Evolutionary conservation across 37 sponge, comb jelly and placozoan genomes (phyloP).

Genomic region (Amphimedon queenslandica): DNA sequence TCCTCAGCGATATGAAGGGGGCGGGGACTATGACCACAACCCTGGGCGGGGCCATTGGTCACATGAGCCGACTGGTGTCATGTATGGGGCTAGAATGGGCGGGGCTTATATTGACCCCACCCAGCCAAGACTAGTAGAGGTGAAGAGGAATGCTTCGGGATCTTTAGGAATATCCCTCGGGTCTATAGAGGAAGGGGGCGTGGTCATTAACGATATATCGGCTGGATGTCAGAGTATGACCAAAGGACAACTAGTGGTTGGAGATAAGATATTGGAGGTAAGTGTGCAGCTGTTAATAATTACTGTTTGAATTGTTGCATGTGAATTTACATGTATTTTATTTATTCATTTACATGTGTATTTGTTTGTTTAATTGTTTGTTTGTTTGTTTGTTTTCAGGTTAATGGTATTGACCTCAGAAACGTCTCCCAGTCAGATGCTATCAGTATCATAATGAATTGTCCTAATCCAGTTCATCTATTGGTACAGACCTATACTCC

Average conservation of each 20-base stretch:
- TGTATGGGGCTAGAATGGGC: neutral
- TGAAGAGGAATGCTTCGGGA: conserved; percentile 12
- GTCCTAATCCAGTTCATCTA: conserved; percentile 36
- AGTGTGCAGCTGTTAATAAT: neutral
- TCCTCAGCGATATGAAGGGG: neutral
- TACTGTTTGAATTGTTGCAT: neutral
- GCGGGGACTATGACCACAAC: neutral
- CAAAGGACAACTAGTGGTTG: conserved; percentile 24
- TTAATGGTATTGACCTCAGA: conserved; percentile 28
- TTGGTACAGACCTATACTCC: conserved; percentile 20
- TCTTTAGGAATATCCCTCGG: conserved; percentile 41
- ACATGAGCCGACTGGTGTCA: conserved; percentile 18
- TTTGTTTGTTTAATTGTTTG: neutral
- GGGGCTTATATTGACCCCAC: too few relatives aligned
- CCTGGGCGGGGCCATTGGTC: neutral
- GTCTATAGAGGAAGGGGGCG: conserved; percentile 12
- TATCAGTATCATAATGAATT: conserved; percentile 27
- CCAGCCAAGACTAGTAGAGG: conserved; percentile 10
- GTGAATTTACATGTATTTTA: neutral
- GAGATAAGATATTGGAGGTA: conserved; percentile 49
- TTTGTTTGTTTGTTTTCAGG: conserved; percentile 23
- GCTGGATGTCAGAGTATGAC: neutral
- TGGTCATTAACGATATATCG: conserved; percentile 12
- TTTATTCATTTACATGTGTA: neutral
- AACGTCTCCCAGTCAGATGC: conserved; percentile 35